These are phyloP conservation scores for Epizoanthus scotinus DNA, from an alignment of 92 coral and sea anemone species.

Conservation along the genomic window DNA sequence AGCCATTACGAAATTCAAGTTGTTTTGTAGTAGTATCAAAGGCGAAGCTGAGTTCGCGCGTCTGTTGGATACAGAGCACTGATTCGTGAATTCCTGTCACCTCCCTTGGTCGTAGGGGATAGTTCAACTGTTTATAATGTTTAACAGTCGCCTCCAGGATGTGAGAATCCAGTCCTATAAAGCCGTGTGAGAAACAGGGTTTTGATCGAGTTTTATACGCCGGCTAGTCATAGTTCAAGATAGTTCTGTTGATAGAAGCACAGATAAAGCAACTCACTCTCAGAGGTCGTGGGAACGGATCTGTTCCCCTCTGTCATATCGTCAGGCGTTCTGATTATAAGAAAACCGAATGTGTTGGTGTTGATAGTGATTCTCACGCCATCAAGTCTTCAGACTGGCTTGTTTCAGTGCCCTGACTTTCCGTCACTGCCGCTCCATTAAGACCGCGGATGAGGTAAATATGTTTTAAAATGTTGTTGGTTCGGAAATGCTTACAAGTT, in stretches of 20 bases:
- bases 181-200: not conserved
- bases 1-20: not conserved
- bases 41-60: not conserved
- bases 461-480: conserved; percentile 1
- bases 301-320: no score
- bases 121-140: not conserved
- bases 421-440: not conserved
- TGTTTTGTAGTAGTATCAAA: not conserved
- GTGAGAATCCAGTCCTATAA: not conserved
- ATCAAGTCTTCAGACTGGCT: conserved; percentile 15
- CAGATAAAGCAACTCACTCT: not conserved
- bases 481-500: not conserved
- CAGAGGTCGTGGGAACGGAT: not conserved
- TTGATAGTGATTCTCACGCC: not conserved
- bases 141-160: not conserved
- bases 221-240: not conserved
- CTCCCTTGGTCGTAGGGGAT: not conserved
- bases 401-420: not conserved
- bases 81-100: not conserved
- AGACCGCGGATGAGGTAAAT: conserved; percentile 11
- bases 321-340: not conserved
- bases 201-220: not conserved
- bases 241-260: not conserved
- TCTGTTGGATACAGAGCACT: conserved; percentile 4
- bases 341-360: not conserved